Conservation (phyloP, 2,888 invertebrate genomes). For the Pyrgus malvae region DNA sequence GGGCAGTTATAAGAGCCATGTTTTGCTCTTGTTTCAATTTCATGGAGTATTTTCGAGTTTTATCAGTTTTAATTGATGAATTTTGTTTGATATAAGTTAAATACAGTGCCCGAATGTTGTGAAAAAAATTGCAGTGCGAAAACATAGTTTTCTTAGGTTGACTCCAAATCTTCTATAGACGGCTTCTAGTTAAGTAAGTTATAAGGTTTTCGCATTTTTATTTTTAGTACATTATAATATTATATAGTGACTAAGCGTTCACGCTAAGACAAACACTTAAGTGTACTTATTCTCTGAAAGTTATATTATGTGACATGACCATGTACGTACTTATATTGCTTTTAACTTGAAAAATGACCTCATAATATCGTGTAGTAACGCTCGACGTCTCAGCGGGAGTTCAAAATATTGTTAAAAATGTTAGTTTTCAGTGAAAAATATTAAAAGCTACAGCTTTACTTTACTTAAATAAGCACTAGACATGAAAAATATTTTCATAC, state of each 20-base stretch:
- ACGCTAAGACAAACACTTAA: neutral
- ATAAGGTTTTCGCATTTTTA: neutral
- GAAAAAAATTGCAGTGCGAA: no score
- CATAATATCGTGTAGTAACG: slow-evolving; percentile 54
- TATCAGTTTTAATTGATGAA: no score
- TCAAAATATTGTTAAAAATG: slow-evolving; percentile 19
- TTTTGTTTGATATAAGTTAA: no score
- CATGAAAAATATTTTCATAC: no score
- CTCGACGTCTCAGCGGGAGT: slow-evolving; percentile 10
- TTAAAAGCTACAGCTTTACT: neutral
- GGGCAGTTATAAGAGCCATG: no score
- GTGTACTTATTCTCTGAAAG: neutral
- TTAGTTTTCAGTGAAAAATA: slow-evolving; percentile 5
- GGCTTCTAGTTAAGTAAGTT: no score
- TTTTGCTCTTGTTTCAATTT: no score
- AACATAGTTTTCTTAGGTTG: no score
- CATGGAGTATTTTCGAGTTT: no score
- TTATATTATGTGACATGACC: slow-evolving; percentile 22
- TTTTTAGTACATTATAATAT: neutral
- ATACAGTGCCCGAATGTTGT: no score
- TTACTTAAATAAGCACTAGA: no score
- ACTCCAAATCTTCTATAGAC: no score
- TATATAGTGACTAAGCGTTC: neutral
- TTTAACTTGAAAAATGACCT: slow-evolving; percentile 64
- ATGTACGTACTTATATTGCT: slow-evolving; percentile 46